phyloP scores from a whole-genome alignment of 1,140 invertebrate genomes.

The Proctacanthus coquilletti region DNA sequence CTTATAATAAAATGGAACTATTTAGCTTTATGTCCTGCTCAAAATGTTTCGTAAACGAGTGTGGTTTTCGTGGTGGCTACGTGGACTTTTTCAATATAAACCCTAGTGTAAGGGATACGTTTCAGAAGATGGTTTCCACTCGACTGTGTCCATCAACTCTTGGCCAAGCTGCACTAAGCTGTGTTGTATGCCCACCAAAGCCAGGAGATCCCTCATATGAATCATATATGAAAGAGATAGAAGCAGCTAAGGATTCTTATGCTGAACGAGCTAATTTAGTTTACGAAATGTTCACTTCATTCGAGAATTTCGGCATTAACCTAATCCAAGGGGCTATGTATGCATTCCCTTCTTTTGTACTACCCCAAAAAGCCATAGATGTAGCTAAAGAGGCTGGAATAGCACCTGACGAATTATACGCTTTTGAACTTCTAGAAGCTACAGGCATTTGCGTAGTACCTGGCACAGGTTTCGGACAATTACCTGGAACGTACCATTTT shows the following conservation, averaged over 20 bases:
- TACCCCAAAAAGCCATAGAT: conserved; percentile 59
- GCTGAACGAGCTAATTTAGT: conserved; percentile 61
- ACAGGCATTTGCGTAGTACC: no score
- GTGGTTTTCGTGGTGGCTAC: conserved; percentile 84
- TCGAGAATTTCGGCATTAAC: conserved; percentile 74
- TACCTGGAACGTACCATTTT: conserved; percentile 65
- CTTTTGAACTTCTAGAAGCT: conserved; percentile 75
- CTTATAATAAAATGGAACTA: conserved; percentile 66
- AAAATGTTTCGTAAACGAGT: conserved; percentile 64
- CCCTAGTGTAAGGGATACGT: conserved; percentile 59
- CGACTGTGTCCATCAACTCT: conserved; percentile 82
- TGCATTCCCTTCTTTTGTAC: conserved; percentile 64
- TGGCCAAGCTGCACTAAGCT: conserved; percentile 60
- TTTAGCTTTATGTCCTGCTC: conserved; percentile 90
- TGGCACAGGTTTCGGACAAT: conserved; percentile 68
- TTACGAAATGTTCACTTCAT: conserved; percentile 73
- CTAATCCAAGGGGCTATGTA: conserved; percentile 90
- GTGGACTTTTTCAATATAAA: conserved; percentile 75
- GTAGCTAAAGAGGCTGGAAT: conserved; percentile 49
- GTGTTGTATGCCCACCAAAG: conserved; percentile 54
- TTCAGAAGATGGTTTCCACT: conserved; percentile 78
- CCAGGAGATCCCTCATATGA: conserved; percentile 66
- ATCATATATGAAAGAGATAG: conserved; percentile 59
- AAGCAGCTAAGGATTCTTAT: conserved; percentile 57
- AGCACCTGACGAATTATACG: conserved; percentile 79